Base-by-base conservation (phyloP, 2,888 invertebrate genomes). In the Harpalus rubripes region DNA sequence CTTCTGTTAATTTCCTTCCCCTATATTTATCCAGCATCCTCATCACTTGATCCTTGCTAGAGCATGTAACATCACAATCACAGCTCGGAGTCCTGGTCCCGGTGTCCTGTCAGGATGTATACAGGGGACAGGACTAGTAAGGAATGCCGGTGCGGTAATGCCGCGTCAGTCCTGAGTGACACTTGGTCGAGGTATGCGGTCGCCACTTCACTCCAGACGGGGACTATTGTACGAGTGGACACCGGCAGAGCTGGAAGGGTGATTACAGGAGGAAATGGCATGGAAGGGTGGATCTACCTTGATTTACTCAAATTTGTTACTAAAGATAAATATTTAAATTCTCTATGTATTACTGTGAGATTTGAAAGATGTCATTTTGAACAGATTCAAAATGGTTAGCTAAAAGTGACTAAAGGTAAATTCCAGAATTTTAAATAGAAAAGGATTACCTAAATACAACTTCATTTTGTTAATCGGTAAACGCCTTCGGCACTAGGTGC, bases 51-150 rank as follows among this genome's bases (percentile, higher is more conserved):
- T 52, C 44, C 44, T 52, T 52, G 44, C 10, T 52, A 32, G 59
- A 59, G n/a, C 59, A 59, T 63, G 22, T 18, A 63, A 63, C 63
- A 63, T 63, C 63, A 63, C 63, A 63, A 63, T 22, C 63, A 63
- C 63, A 26, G 22, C 63, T 10, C 63, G 22, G 2, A 22, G 63
- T 63, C 22, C 32, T 32, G 6, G 32, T 32, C 32, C 32, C 32
- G 6, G 32, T 32, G 32, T 32, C 32, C 32, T 32, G 32, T 32
- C 32, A 32, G 32, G 6, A 0, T 32, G 32, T 32, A 63, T 18
- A 10, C 63, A 63, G 26, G 63, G 22, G 63, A 26, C 16, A 22
- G 61, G 7, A 22, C 18, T 6, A 32, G 32, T 32, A 22, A 63
- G 63, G 63, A 63, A 63, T 63, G 7, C 63, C 61, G 32, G 12